A percentile compares a stretch with the other conserved stretches of the same genome.
Conservation (phyloP, 2,113 vertebrate genomes). For the Mesoclemmys tuberculata region DNA sequence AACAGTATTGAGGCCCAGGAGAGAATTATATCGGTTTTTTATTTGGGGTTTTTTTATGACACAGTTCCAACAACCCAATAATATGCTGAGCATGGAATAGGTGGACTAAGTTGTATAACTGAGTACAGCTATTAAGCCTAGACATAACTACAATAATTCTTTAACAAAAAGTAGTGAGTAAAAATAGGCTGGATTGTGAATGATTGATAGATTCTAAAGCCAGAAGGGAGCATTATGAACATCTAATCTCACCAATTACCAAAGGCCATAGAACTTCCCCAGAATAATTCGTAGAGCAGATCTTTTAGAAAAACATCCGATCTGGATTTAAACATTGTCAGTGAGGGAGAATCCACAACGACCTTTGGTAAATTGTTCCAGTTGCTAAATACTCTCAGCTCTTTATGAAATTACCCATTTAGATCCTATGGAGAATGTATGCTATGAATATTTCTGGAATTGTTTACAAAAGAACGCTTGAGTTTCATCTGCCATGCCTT, state of each 20-base stretch:
- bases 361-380: neutral
- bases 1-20: neutral
- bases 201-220: neutral
- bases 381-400: neutral
- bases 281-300: neutral
- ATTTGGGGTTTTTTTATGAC: neutral
- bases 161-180: neutral
- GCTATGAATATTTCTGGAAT: neutral
- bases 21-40: neutral
- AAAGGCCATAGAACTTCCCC: neutral
- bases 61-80: neutral
- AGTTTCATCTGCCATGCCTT: neutral
- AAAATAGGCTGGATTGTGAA: neutral
- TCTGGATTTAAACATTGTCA: neutral
- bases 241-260: neutral
- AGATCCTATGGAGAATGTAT: accelerated
- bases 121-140: neutral
- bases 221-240: neutral
- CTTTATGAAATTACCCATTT: neutral
- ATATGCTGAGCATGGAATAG: neutral
- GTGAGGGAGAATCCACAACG: neutral
- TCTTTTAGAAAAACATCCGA: neutral
- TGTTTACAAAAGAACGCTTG: neutral
- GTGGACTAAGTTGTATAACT: neutral
- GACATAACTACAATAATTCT: neutral